Conservation (phyloP, 2,113 vertebrate species). For the Eleginops maclovinus region DNA sequence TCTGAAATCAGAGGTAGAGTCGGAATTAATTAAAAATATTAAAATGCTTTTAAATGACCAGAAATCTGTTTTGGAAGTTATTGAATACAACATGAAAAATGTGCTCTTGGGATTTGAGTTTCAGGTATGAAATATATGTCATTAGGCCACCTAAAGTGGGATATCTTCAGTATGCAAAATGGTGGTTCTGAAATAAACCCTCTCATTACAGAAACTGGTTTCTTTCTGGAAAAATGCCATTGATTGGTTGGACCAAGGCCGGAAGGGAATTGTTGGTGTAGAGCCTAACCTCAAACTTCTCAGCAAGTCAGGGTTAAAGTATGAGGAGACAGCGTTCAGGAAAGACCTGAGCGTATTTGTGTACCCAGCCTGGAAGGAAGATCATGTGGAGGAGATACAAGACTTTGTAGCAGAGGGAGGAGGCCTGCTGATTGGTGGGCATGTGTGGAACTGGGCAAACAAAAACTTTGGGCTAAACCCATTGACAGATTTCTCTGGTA, state of each 20-base stretch:
- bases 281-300: background rate
- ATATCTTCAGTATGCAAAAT: no score
- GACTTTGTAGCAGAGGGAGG: constrained; percentile 87
- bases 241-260: constrained; percentile 82
- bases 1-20: constrained; percentile 59
- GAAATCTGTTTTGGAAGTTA: background rate
- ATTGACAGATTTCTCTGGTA: constrained; percentile 82
- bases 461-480: constrained; percentile 59
- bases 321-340: constrained; percentile 27
- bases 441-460: constrained; percentile 87
- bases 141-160: no score
- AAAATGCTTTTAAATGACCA: background rate
- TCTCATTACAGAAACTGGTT: constrained; percentile 49
- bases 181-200: no score
- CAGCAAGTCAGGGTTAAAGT: constrained; percentile 20
- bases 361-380: constrained; percentile 46
- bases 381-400: constrained; percentile 69
- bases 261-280: constrained; percentile 68
- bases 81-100: no score
- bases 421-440: constrained; percentile 87
- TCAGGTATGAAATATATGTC: no score
- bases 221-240: constrained; percentile 78
- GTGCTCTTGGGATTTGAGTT: no score
- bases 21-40: background rate
- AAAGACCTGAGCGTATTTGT: constrained; percentile 58